Evolutionary conservation across 2,113 vertebrate species (phyloP), one percentile per base, ranked within the genome.

Genomic region (Percopsis transmontana): DNA sequence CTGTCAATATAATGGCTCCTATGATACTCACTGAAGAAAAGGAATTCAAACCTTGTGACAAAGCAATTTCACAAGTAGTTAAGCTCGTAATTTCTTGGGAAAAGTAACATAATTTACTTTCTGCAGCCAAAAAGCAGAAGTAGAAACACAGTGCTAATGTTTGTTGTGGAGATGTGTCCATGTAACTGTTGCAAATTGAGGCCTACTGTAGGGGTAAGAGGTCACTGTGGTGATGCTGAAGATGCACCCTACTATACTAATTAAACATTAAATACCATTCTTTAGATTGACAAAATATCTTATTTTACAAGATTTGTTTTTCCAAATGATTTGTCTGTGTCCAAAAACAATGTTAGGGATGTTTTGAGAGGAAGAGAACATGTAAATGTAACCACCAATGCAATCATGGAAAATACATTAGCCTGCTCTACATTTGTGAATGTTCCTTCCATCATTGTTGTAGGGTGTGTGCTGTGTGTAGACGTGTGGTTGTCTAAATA

Each of bases 151-250:
- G 40, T 62, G 6, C 27, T 33, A 7, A 33, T 72, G 72, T 84
- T 86, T 86, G 79, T 70, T 82, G 72, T 82, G 84, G 79, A 85
- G 82, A 80, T 68, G 58, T 13, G 51, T 27, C 0, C 10, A 70
- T 79, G 24, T 23, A 14, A 76, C 19, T 42, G 54, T 58, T 27
- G 2, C 0, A 61, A 16, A 7, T 5, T 59, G 58, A 73, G 63
- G 72, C 56, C 65, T 82, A 68, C 47, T 83, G 5, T 40, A 5
- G 21, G 23, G n/a, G 24, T 18, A 20, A 39, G 33, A 23, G 21
- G 16, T 63, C 54, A 55, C 42, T 42, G 44, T 57, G 11, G 44
- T 2, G 20, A 39, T 13, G 5, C 19, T 1, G 16, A 55, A 11
- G 14, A 55, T 23, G 20, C 9, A 21, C 23, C 19, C 21, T 12